Evolutionary conservation across 2,797 vertebrate genomes (phyloP), one percentile per base, ranked within the genome.

Genomic region (Graptemys geographica): DNA sequence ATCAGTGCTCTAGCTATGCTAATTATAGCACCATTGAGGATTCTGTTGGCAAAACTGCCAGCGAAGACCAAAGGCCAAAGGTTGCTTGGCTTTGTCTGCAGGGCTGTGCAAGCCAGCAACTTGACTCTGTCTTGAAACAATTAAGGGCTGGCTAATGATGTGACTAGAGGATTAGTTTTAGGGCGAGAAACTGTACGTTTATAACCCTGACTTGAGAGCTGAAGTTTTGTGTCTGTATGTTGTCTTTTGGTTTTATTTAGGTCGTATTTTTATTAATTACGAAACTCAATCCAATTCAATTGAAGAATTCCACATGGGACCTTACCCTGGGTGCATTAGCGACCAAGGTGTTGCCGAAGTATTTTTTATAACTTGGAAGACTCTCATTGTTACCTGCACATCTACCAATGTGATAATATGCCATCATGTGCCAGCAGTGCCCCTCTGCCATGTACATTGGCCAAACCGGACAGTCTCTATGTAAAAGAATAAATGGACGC

Each of bases 341-440:
- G 95, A 95, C 94, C 87, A 92, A 94, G 92, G 51, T 25, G 3
- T 89, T 96, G 93, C 93, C 95, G 90, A 96, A 83, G 31, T 65
- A 55, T 84, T 74, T 91, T 95, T 95, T 59, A 57, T 93, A 86
- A 90, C 76, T 92, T 83, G 59, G 72, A 94, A 84, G 74, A 15
- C 44, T 37, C 21, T 55, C 41, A 19, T 27, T 78, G 51, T 90
- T 81, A 44, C 5, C 44, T 44, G 44, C 44, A 44, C 44, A 44
- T 44, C 44, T 44, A 8, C 44, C 44, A 44, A 44, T 8, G 44
- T 44, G 44, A 44, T 44, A 44, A 44, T 44, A 44, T 44, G 44
- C 44, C 44, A 44, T 44, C 44, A 44, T 44, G 44, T 44, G 44
- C 44, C 5, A 44, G 44, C 44, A 44, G 6, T 44, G 44, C 44